Evolutionary conservation across 2,797 vertebrate species (phyloP).

Genomic region (Netta rufina): DNA sequence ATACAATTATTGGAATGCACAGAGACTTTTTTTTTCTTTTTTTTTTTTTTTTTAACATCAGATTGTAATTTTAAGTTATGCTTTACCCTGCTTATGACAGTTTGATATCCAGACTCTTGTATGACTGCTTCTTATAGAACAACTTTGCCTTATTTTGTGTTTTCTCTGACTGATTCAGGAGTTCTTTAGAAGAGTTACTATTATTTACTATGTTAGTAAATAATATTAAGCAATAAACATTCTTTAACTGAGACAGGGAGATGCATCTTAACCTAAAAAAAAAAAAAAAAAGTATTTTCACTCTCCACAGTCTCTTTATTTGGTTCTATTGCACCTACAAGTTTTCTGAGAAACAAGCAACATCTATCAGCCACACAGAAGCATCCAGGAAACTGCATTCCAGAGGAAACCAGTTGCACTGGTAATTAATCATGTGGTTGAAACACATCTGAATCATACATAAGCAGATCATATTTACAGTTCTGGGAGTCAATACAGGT

Average conservation of each 20-base stretch:
- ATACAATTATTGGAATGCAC: neutral
- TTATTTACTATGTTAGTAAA: neutral
- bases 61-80: neutral
- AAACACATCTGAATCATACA: neutral
- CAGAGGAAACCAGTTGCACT: neutral
- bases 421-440: neutral
- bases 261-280: neutral
- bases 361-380: neutral
- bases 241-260: neutral
- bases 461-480: neutral
- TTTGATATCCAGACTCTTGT: neutral
- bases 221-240: neutral
- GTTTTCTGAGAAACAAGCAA: neutral
- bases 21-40: neutral
- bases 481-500: neutral
- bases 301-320: neutral
- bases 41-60: neutral
- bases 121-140: neutral
- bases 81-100: neutral
- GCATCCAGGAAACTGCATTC: neutral
- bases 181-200: neutral
- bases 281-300: neutral
- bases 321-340: neutral
- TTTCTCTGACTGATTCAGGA: neutral
- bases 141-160: neutral